These are phyloP conservation scores for Rhimphoctona megacephalus DNA, from an alignment of 2,888 invertebrate species.

Conservation along the genomic window DNA sequence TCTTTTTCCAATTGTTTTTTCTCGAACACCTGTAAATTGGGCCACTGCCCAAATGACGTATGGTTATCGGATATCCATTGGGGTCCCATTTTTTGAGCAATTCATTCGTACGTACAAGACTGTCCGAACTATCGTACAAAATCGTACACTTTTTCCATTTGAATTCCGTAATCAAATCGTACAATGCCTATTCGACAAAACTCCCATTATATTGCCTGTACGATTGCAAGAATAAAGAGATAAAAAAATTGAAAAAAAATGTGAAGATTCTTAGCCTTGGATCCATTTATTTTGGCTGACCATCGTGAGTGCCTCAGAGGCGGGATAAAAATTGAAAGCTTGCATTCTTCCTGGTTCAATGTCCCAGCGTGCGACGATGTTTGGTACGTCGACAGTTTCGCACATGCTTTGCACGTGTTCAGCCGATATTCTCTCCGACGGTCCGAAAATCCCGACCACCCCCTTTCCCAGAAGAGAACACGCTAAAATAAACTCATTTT, in stretches of 20 bases:
- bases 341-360: constrained; percentile 86
- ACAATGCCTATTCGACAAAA: constrained; percentile 85
- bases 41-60: constrained; percentile 88
- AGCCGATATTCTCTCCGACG: constrained; percentile 89
- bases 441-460: constrained; percentile 94
- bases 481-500: constrained; percentile 83
- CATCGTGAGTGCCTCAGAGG: constrained; percentile 87
- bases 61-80: constrained; percentile 86
- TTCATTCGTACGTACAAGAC: constrained; percentile 90
- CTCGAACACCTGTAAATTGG: constrained; percentile 88
- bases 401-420: constrained; percentile 94
- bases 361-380: constrained; percentile 92
- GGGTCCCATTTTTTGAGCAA: constrained; percentile 89
- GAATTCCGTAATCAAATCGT: constrained; percentile 90
- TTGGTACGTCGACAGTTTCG: constrained; percentile 93
- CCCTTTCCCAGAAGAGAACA: constrained; percentile 88
- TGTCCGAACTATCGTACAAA: constrained; percentile 92
- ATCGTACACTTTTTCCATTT: constrained; percentile 95
- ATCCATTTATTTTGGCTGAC: constrained; percentile 76
- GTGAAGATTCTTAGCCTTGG: not conserved
- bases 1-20: not conserved
- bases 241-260: not conserved
- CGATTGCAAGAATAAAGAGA: not conserved
- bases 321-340: constrained; percentile 92
- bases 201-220: not conserved